Percentiles rank a stretch among this genome's conserved stretches.
Conservation (phyloP, 2,797 vertebrate genomes). For the Danio kyathit region DNA sequence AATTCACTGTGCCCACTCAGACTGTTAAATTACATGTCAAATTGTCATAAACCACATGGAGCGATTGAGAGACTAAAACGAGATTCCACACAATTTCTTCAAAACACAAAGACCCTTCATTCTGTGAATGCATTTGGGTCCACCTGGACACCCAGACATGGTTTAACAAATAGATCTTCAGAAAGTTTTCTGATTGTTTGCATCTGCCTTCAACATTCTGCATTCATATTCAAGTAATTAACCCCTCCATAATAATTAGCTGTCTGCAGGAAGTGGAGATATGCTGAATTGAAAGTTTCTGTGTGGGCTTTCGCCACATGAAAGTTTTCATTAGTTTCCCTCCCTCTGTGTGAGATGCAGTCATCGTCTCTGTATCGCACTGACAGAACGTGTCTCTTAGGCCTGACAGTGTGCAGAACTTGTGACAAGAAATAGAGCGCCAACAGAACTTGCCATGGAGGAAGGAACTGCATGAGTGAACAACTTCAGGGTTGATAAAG, state of each 20-base stretch:
- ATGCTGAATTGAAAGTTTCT: slow-evolving; percentile 31
- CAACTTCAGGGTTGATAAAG: background rate
- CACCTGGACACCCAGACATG: background rate
- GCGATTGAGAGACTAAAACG: background rate
- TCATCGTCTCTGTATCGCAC: slow-evolving; percentile 1
- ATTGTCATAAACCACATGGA: slow-evolving; percentile 32
- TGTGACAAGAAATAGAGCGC: background rate
- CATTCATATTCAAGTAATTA: slow-evolving; percentile 24
- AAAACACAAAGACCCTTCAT: background rate
- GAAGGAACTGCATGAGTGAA: slow-evolving; percentile 4
- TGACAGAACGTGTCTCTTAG: slow-evolving; percentile 11
- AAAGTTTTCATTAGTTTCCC: slow-evolving; percentile 29
- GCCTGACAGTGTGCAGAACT: slow-evolving; percentile 22
- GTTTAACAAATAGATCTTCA: slow-evolving; percentile 24
- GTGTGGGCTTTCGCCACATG: slow-evolving; percentile 24
- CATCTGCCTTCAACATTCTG: slow-evolving; percentile 7
- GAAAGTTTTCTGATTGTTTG: slow-evolving; percentile 16
- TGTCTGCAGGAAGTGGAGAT: slow-evolving; percentile 34
- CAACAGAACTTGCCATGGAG: background rate
- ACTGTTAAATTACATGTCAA: slow-evolving; percentile 43
- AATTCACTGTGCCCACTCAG: slow-evolving; percentile 40
- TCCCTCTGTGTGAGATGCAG: slow-evolving; percentile 23
- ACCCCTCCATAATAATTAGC: slow-evolving; percentile 39
- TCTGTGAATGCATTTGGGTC: background rate
- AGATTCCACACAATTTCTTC: slow-evolving; percentile 17